Base-by-base conservation (phyloP, 2,888 invertebrate genomes). In the Dorcus parallelipipedus region DNA sequence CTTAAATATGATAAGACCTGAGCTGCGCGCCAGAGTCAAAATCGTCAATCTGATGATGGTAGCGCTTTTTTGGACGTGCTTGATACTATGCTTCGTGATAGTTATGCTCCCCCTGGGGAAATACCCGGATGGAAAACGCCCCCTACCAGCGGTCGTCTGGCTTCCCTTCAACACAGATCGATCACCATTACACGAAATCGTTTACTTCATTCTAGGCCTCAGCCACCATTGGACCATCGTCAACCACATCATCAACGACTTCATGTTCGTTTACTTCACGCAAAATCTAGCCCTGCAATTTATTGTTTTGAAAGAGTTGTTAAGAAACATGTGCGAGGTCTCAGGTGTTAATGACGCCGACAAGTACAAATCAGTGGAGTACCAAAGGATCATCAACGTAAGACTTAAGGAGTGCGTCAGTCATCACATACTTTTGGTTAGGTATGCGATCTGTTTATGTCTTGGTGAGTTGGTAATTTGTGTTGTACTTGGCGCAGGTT, bases 211-310 rank as follows among this genome's bases (percentile, higher is more conserved):
- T 7, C 40, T 57, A 9, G 33, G 52, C 2, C 17, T 57, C 5
- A 59, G 56, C 39, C 53, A 56, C 9, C 41, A 54, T 14, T 6
- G 59, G 47, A 54, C 53, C 20, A 52, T 62, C 3, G 3, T 59
- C 9, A 40, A 40, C 3, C 52, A 59, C 45, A 39, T 49, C n/a
- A 49, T 54, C 47, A 57, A 49, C 17, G 62, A 62, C 40, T 50
- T 47, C 10, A 6, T 53, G 10, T 62, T 54, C 49, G 47, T 62
- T 9, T 62, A 62, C 48, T 54, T 62, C 23, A 49, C 57, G 2
- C 62, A 62, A 49, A 54, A 54, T 26, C 14, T 62, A 20, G 48
- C 59, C 6, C 52, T 49, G 6, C 62, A 62, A 47, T 59, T 57
- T 48, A 38, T 48, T 5, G 39, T 62, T 8, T 42, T 62, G n/a